Evolutionary conservation across 2,113 vertebrate genomes (phyloP), one percentile per base, ranked within the genome.

Genomic region (Tylochromis polylepis): DNA sequence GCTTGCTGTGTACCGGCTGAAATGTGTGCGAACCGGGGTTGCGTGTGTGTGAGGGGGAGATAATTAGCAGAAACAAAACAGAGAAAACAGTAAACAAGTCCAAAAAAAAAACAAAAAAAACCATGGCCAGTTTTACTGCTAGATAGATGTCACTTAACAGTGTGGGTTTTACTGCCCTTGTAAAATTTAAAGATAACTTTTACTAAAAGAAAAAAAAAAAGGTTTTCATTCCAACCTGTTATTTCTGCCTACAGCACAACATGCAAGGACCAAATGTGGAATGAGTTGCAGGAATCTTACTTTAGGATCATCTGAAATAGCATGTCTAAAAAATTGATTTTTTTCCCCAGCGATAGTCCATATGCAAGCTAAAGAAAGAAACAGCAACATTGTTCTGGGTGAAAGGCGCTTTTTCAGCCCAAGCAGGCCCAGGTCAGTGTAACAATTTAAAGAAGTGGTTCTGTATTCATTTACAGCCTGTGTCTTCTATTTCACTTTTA

Each of bases 161-260:
- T 82, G 75, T 89, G 72, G 85, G 83, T 91, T 94, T 87, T 72
- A 81, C 60, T 87, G 83, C 0, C 18, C 86, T 93, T 67, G 81
- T 96, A 94, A 95, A 96, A 90, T 81, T 81, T 91, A 92, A 95
- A 96, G 90, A 96, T 95, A 95, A 87, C 88, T 86, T 46, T 80
- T 38, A 85, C 77, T 31, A 85, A 90, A 92, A 77, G 67, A 87
- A 90, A 92, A 92, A 77, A 78, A 87, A 90, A 92, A 78, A 78
- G 34, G 6, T 57, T 85, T 56, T 62, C 65, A 62, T 53, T 81
- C 34, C 22, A 95, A 87, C 88, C 83, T 93, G 84, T 91, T 89
- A 95, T 95, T 95, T 94, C 31, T 82, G 85, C 72, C 46, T 75
- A 43, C 41, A 72, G 87, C 81, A 89, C 24, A 22, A 87, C 85